Percentiles rank a stretch among this genome's conserved stretches.
phyloP scores from a whole-genome alignment of 1,140 invertebrate species.

The Drosophila yakuba region DNA sequence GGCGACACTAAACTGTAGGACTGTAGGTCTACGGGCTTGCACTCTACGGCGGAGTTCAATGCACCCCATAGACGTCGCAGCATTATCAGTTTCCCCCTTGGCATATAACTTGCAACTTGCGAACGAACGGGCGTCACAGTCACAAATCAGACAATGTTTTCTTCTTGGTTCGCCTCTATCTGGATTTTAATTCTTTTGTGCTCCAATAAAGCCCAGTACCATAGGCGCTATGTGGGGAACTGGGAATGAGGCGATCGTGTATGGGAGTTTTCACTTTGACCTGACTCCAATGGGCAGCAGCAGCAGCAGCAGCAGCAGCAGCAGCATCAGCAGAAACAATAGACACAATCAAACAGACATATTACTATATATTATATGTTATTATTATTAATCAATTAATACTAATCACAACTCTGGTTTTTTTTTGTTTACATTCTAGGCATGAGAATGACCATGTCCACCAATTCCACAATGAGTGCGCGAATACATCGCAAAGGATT shows the following conservation, averaged over 20 bases:
- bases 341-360: too few relatives aligned
- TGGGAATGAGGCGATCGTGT: neutral
- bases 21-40: slow-evolving; percentile 11
- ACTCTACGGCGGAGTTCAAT: slow-evolving; percentile 34
- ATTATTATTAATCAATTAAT: too few relatives aligned
- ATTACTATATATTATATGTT: too few relatives aligned
- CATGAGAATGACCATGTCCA: slow-evolving; percentile 90
- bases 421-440: slow-evolving; percentile 75
- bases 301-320: too few relatives aligned
- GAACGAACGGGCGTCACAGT: neutral
- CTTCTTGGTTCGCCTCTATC: slow-evolving; percentile 17
- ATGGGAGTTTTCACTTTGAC: neutral
- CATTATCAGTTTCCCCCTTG: slow-evolving; percentile 34
- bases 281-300: neutral
- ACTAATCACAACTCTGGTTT: too few relatives aligned
- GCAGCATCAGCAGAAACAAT: neutral
- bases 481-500: slow-evolving; percentile 87
- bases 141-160: slow-evolving; percentile 20
- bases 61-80: slow-evolving; percentile 3
- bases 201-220: slow-evolving; percentile 10
- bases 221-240: neutral
- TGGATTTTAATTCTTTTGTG: slow-evolving; percentile 24
- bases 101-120: slow-evolving; percentile 40
- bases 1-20: slow-evolving; percentile 4
- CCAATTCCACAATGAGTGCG: slow-evolving; percentile 87